phyloP scores from a whole-genome alignment of 1,140 invertebrate species.

The Odontomachus brunneus region DNA sequence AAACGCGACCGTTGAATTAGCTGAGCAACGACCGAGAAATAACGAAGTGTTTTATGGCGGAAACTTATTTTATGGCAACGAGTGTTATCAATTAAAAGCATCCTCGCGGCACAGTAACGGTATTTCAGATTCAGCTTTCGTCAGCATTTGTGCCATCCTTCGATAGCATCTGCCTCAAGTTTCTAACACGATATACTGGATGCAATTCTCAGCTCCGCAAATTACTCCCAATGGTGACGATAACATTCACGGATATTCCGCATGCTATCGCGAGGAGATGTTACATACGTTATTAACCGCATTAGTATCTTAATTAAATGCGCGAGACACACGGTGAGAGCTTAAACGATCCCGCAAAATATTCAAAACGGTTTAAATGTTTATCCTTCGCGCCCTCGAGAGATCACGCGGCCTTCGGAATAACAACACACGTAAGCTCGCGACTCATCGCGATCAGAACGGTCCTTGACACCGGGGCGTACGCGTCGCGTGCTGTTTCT shows the following conservation, averaged over 20 bases:
- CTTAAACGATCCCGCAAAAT: background rate
- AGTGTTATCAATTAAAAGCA: background rate
- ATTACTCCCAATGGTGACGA: conserved; percentile 57
- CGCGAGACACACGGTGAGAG: background rate
- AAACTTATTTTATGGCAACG: conserved; percentile 10
- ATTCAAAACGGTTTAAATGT: conserved; percentile 13
- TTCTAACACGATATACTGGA: conserved; percentile 42
- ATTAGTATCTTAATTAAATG: conserved; percentile 47
- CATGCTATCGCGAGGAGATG: conserved; percentile 30
- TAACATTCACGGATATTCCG: conserved; percentile 50
- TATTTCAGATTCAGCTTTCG: conserved; percentile 32
- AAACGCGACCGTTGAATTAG: conserved; percentile 20
- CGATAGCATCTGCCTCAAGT: conserved; percentile 52
- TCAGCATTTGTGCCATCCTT: conserved; percentile 17
- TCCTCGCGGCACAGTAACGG: background rate
- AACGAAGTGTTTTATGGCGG: conserved; percentile 10
- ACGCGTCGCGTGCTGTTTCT: too few species aligned
- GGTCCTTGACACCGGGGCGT: too few species aligned
- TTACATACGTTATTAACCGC: conserved; percentile 45
- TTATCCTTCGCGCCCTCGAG: background rate
- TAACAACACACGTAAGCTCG: too few species aligned
- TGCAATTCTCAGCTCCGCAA: conserved; percentile 46
- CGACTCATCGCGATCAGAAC: too few species aligned
- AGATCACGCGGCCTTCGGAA: too few species aligned
- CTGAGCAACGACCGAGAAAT: background rate